Evolutionary conservation across 2,888 invertebrate genomes (phyloP), one percentile per base, ranked within the genome.

Genomic region (Panorpa germanica): DNA sequence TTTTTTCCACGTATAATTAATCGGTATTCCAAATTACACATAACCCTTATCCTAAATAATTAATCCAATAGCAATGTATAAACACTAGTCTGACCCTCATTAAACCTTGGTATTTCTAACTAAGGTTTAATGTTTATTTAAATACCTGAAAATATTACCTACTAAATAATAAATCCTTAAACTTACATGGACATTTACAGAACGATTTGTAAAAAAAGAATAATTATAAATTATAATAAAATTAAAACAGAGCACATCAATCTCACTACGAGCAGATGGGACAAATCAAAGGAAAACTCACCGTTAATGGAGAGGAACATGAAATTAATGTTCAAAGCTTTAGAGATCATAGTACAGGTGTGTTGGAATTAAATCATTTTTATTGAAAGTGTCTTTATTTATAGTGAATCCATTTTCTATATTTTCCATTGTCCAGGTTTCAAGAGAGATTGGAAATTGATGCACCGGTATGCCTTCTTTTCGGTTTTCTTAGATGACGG

Each of bases 241-340:
- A 15, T 12, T 15, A 25, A 9, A 46, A 21, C 50, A 75, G 75
- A 15, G 65, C 70, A 2, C 78, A 80, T 45, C 81, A 85, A 45
- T 72, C 70, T 0, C 83, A 83, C 44, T 82, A 85, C 48, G 83
- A 85, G 43, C 82, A 85, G 52, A 74, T 73, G 51, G 81, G 82
- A 0, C 49, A 50, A 4, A 44, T 78, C 31, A 56, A 55, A 16
- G 78, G 74, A 29, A 60, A 53, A 16, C 50, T 76, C 28, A 52
- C 51, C 29, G 53, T 81, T 3, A 62, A 64, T 5, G 58, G 59
- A 4, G 55, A 60, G 19, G 38, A 50, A 0, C 53, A 52, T 13
- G 47, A 60, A 21, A 47, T 58, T 24, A 49, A 63, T 3, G 47
- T 81, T 36, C 61, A 67, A 12, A 69, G 75, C 1, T 76, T 81